phyloP scores from a whole-genome alignment of 2,797 vertebrate genomes.

The Siniperca scherzeri region DNA sequence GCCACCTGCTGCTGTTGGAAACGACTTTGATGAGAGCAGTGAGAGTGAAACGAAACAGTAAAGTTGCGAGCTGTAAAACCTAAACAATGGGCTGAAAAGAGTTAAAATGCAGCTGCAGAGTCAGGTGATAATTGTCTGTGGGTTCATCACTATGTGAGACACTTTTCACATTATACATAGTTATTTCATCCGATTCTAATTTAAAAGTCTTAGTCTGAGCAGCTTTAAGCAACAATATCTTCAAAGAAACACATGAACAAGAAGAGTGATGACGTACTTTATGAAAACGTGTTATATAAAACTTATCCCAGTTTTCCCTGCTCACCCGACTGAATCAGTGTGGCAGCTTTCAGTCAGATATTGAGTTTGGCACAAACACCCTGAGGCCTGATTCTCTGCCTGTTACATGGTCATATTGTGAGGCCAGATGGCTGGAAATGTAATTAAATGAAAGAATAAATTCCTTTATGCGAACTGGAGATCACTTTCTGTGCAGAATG shows the following conservation, averaged over 20 bases:
- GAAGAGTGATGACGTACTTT: conserved; percentile 11
- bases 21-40: no score
- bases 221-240: not conserved
- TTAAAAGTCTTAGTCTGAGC: not conserved
- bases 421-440: conserved; percentile 60
- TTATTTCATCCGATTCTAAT: not conserved
- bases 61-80: no score
- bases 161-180: not conserved
- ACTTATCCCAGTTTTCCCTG: conserved; percentile 18
- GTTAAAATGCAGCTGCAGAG: no score
- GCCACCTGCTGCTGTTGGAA: no score
- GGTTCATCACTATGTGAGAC: no score
- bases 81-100: no score
- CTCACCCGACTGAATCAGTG: conserved; percentile 25
- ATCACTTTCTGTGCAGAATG: conserved; percentile 18
- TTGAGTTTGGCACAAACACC: conserved; percentile 35
- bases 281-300: conserved; percentile 27
- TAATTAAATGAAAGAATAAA: conserved; percentile 48
- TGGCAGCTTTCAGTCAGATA: conserved; percentile 38
- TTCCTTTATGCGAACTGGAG: conserved; percentile 18
- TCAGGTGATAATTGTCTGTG: no score
- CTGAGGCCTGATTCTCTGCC: conserved; percentile 40
- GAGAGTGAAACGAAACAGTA: not conserved
- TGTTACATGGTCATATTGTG: conserved; percentile 48
- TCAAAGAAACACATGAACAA: not conserved